Evolutionary conservation across 64 coral and sea anemone species (phyloP).

Genomic region (Dendrophyllia cribrosa): DNA sequence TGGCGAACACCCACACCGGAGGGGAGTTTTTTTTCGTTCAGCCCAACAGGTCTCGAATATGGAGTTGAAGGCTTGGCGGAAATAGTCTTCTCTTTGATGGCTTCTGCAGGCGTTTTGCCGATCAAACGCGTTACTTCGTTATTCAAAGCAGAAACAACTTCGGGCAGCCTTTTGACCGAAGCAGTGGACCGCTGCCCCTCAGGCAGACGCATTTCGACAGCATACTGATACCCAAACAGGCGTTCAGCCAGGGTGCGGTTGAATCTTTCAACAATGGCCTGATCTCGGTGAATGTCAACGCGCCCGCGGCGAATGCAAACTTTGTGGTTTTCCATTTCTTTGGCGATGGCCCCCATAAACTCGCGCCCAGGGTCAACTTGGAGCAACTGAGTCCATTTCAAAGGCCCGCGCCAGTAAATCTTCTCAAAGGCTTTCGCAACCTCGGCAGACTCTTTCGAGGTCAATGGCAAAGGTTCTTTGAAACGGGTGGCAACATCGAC

Average conservation of each 20-base stretch:
- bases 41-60: conserved; percentile 20
- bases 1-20: conserved; percentile 29
- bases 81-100: neutral
- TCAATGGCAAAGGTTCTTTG: conserved; percentile 8
- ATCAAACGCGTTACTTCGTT: conserved; percentile 18
- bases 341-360: conserved; percentile 47
- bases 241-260: neutral
- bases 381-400: conserved; percentile 19
- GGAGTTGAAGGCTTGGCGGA: conserved; percentile 4
- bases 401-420: conserved; percentile 16
- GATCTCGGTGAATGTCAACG: conserved; percentile 31
- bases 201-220: conserved; percentile 32
- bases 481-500: conserved; percentile 17
- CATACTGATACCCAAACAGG: conserved; percentile 58
- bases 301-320: neutral
- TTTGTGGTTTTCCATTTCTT: conserved; percentile 23
- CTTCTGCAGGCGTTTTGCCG: neutral
- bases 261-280: conserved; percentile 35
- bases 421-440: neutral
- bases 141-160: neutral
- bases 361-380: conserved; percentile 41
- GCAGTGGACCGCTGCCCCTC: neutral
- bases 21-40: conserved; percentile 35
- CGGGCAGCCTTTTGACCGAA: conserved; percentile 9
- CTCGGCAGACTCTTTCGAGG: neutral